Evolutionary conservation across 2,797 vertebrate genomes (phyloP), one percentile per base, ranked within the genome.

Genomic region (Valencia hispanica): DNA sequence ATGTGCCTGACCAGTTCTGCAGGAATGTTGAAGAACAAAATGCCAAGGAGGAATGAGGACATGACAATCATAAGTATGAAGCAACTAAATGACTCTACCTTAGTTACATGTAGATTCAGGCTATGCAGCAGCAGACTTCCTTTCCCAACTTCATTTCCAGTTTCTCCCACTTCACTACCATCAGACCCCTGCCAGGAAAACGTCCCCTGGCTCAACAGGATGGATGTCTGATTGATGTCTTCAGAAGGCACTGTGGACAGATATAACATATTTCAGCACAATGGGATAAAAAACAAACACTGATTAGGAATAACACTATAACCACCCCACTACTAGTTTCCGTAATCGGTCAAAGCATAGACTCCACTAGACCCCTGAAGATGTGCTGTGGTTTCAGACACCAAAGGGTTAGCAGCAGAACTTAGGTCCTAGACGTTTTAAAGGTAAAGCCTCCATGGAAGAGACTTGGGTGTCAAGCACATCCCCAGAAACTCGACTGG

Each of bases 181-280:
- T 78, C 80, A 32, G 71, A 68, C 0, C 86, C 91, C 36, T 86
- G 92, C 98, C 98, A 99, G 0, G 96, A 97, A 90, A 99, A 99
- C 0, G 89, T 77, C n/a, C 95, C 96, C 82, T 90, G 93, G 10
- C 6, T 93, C 80, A 99, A 85, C 78, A 97, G 95, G 74, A 99
- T 0, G 0, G 87, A 94, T 4, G 91, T 91, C 79, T 90, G 86
- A 20, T 83, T 84, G 12, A n/a, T 17, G 73, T 95, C 94, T 34
- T 94, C 90, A 77, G 96, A 94, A 78, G 86, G 89, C 73, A 91
- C 98, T 99, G 80, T 43, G 6, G 55, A 84, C 43, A 80, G 22
- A 79, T 0, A 17, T 0, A 10, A 17, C 0, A 20, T 22, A 14
- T 68, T 66, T 63, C 11, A 78, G 34, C 14, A 71, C 48, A 39